Conservation (phyloP, 2,113 vertebrate genomes). For the Gila orcuttii region DNA sequence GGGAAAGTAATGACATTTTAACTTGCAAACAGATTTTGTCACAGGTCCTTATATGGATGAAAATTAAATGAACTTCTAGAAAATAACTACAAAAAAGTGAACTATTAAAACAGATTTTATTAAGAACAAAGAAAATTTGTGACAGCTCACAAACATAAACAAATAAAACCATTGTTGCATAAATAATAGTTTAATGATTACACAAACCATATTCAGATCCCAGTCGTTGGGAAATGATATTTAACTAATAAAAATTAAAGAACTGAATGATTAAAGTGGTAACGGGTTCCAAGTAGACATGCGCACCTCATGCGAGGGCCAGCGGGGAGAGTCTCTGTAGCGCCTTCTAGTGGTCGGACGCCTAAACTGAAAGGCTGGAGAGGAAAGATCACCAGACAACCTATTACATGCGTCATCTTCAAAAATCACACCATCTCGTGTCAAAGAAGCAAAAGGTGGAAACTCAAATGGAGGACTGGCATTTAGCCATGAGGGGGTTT, state of each 20-base stretch:
- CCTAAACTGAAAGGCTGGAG: conserved; percentile 44
- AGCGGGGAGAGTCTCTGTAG: conserved; percentile 63
- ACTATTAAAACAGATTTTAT: conserved; percentile 37
- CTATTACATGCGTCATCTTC: conserved; percentile 18
- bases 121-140: conserved; percentile 48
- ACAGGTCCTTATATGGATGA: neutral
- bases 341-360: conserved; percentile 44
- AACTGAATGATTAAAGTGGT: conserved; percentile 35
- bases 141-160: conserved; percentile 12
- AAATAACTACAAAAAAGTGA: neutral
- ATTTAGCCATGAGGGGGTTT: neutral
- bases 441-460: conserved; percentile 9
- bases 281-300: conserved; percentile 55
- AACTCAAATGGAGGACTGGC: neutral
- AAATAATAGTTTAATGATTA: neutral
- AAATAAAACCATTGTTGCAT: conserved; percentile 19
- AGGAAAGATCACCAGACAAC: conserved; percentile 34
- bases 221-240: neutral
- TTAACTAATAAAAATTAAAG: neutral
- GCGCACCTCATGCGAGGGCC: conserved; percentile 57
- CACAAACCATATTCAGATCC: neutral
- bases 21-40: too few species aligned
- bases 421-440: conserved; percentile 24
- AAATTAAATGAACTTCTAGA: neutral
- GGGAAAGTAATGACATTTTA: too few species aligned